Evolutionary conservation across 2,113 vertebrate genomes (phyloP), one percentile per base, ranked within the genome.

Genomic region (Albula glossodonta): DNA sequence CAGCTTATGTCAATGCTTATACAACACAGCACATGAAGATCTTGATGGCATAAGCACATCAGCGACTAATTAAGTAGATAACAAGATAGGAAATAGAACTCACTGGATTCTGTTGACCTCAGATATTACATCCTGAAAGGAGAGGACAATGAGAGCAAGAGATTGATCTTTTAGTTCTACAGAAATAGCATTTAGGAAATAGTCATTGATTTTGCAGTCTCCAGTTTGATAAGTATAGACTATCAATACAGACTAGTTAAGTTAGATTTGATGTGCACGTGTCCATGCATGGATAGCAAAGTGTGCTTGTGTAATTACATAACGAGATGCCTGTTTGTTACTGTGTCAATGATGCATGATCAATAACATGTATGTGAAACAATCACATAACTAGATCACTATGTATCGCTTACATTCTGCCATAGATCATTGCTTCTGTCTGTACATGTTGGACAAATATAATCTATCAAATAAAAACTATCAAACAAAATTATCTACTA

Each of bases 91-190:
- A 50, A 8, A 66, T 86, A 2, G 83, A 56, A 94, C 95, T 95
- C 87, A 96, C 95, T 90, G 91, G 82, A 94, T 91, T 89, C 48
- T 89, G 17, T 89, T 87, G 51, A 91, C 25, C 22, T 93, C 95
- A 25, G 90, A 87, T 41, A 81, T 11, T 78, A 88, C 90, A 83
- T 93, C 93, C 95, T 96, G 85, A 25, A 60, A 80, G 22, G 7
- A 89, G 89, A 66, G 77, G 52, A 80, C 89, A 49, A 88, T 48
- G 22, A 53, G 50, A 81, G 80, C 4, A 19, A 79, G 51, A 57
- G 4, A 82, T 53, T 22, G 57, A 87, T 86, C 78, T n/a, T 41
- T 50, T 25, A 77, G 4, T 80, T 74, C 22, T 13, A 86, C 53
- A 25, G 78, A 17, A 78, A 77, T 19, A 77, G 80, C 19, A 66